Conservation (phyloP, 2,888 invertebrate species). For the Scaptomyza reducta region DNA sequence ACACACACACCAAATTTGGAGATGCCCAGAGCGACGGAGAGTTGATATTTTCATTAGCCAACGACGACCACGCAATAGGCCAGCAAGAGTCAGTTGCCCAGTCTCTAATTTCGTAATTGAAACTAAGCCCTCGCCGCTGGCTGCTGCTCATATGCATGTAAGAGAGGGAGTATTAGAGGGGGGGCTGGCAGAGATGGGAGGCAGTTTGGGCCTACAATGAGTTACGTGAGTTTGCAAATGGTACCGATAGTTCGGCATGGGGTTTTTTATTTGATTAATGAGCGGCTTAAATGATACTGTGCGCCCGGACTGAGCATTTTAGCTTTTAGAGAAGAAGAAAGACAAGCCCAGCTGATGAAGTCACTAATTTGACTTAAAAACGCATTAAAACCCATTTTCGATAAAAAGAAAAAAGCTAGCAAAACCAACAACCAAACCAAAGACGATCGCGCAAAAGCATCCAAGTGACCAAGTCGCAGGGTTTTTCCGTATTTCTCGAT, state of each 20-base stretch:
- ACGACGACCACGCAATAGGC: constrained; percentile 51
- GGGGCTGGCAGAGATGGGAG: not conserved
- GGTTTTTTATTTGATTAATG: constrained; percentile 68
- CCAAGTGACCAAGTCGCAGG: constrained; percentile 51
- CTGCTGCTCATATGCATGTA: not conserved
- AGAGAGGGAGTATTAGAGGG: not conserved
- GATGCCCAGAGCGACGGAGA: constrained; percentile 35
- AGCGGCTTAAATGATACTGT: constrained; percentile 71
- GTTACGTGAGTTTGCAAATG: constrained; percentile 48
- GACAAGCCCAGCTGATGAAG: constrained; percentile 70
- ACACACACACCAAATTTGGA: constrained; percentile 14
- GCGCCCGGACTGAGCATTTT: constrained; percentile 44
- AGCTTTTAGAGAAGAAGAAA: constrained; percentile 30
- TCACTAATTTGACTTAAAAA: constrained; percentile 78
- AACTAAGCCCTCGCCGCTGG: constrained; percentile 47
- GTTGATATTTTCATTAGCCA: constrained; percentile 63
- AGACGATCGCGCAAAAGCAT: constrained; percentile 29
- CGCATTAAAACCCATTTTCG: constrained; percentile 78
- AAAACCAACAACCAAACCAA: constrained; percentile 7
- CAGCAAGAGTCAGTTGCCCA: constrained; percentile 19
- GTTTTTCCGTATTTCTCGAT: constrained; percentile 69
- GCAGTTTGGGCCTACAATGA: constrained; percentile 34
- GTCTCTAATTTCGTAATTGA: constrained; percentile 72
- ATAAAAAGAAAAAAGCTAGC: constrained; percentile 51
- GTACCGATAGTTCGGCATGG: constrained; percentile 55